Evolutionary conservation across 2,797 vertebrate species (phyloP).

Genomic region (Sebastes minor): DNA sequence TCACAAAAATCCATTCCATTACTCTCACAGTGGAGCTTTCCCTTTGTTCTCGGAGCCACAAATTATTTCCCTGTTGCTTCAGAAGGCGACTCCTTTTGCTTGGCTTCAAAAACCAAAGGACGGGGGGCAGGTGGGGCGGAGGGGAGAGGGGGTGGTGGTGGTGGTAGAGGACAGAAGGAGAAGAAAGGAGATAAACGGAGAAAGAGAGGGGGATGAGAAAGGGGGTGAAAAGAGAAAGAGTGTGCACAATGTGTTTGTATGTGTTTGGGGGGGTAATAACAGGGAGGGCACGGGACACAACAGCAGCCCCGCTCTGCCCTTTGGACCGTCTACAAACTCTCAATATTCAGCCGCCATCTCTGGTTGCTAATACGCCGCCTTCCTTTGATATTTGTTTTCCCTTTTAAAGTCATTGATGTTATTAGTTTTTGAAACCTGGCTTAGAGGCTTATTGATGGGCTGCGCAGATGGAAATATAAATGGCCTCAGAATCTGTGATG

Average conservation of each 20-base stretch:
- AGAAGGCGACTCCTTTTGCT: slow-evolving; percentile 76
- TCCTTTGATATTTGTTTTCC: slow-evolving; percentile 79
- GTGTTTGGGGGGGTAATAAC: slow-evolving; percentile 40
- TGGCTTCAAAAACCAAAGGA: slow-evolving; percentile 76
- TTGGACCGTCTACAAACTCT: slow-evolving; percentile 57
- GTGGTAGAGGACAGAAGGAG: slow-evolving; percentile 57
- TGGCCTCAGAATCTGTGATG: slow-evolving; percentile 64
- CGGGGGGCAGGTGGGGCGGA: slow-evolving; percentile 58
- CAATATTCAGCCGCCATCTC: slow-evolving; percentile 59
- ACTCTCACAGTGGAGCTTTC: slow-evolving; percentile 69
- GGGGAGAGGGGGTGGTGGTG: slow-evolving; percentile 20
- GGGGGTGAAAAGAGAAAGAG: slow-evolving; percentile 15
- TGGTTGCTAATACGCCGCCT: slow-evolving; percentile 54
- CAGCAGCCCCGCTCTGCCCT: slow-evolving; percentile 52
- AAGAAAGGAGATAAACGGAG: slow-evolving; percentile 63
- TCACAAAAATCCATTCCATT: slow-evolving; percentile 74
- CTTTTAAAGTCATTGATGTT: slow-evolving; percentile 76
- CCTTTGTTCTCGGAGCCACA: slow-evolving; percentile 75
- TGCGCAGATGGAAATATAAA: slow-evolving; percentile 68
- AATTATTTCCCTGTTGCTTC: slow-evolving; percentile 74
- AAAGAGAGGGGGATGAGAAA: slow-evolving; percentile 27
- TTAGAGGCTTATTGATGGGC: slow-evolving; percentile 73
- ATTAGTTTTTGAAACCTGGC: slow-evolving; percentile 78
- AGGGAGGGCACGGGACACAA: slow-evolving; percentile 47
- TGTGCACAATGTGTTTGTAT: slow-evolving; percentile 39